A percentile compares a stretch with the other conserved stretches of the same genome.
Evolutionary conservation across 2,888 invertebrate species (phyloP).

Genomic region (Quadriops clusia): DNA sequence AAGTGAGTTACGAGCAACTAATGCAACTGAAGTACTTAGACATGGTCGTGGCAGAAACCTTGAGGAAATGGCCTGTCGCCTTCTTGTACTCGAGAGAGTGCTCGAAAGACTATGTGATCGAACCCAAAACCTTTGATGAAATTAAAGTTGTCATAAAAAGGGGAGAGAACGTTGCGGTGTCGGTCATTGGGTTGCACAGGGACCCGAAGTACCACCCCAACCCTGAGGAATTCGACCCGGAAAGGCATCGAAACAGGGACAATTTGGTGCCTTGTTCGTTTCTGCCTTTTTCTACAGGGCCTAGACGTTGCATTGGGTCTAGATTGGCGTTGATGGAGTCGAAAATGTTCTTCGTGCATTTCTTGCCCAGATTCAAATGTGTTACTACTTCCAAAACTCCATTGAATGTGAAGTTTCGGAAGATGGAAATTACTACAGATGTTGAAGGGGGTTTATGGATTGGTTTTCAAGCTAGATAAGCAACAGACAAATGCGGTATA

Average conservation of each 20-base stretch:
- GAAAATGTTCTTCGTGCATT: slow-evolving; percentile 22
- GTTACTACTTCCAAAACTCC: slow-evolving; percentile 21
- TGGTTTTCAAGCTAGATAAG: too few species aligned
- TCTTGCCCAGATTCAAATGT: slow-evolving; percentile 23
- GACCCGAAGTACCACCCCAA: slow-evolving; percentile 24
- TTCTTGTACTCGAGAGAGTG: slow-evolving; percentile 18
- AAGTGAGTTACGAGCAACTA: slow-evolving; percentile 41
- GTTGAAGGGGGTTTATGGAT: too few species aligned
- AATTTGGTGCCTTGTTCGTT: slow-evolving; percentile 36
- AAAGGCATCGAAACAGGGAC: slow-evolving; percentile 40
- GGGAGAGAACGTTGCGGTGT: slow-evolving; percentile 18
- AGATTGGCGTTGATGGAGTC: slow-evolving; percentile 26
- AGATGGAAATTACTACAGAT: too few species aligned
- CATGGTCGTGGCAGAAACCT: slow-evolving; percentile 42
- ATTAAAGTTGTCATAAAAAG: slow-evolving; percentile 13
- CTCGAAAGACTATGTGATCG: slow-evolving; percentile 19
- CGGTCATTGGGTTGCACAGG: slow-evolving; percentile 22
- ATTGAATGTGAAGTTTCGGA: neutral
- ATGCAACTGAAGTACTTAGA: slow-evolving; percentile 48
- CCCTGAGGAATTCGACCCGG: slow-evolving; percentile 27
- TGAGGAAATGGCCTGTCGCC: slow-evolving; percentile 24
- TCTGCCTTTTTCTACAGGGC: slow-evolving; percentile 38
- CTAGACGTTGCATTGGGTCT: slow-evolving; percentile 48
- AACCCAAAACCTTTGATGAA: slow-evolving; percentile 16
- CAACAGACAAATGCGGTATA: too few species aligned